These are phyloP conservation scores for Clarias laeviceps DNA, from an alignment of 2,797 vertebrate genomes.

Conservation along the genomic window DNA sequence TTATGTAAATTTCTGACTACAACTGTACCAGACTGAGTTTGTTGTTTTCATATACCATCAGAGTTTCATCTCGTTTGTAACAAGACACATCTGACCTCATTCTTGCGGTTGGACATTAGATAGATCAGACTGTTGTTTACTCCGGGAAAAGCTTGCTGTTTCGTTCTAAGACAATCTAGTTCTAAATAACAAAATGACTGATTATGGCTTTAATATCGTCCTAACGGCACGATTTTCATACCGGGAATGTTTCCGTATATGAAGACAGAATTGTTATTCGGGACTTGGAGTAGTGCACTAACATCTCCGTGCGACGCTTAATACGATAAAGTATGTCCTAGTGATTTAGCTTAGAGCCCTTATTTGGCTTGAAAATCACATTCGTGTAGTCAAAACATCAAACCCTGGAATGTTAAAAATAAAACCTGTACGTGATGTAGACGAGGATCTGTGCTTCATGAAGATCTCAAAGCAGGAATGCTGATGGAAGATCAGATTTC, in stretches of 20 bases:
- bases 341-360: neutral
- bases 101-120: neutral
- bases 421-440: neutral
- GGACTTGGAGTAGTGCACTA: neutral
- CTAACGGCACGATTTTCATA: neutral
- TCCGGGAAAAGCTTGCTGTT: neutral
- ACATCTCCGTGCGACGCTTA: neutral
- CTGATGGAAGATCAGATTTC: conserved; percentile 29
- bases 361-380: neutral
- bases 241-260: neutral
- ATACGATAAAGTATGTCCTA: neutral
- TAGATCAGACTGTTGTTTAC: neutral
- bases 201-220: neutral
- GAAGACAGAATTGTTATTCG: neutral
- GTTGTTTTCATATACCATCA: neutral
- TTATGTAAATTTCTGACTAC: too few relatives aligned
- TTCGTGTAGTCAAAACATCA: neutral
- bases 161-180: neutral
- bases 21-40: too few relatives aligned
- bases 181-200: neutral
- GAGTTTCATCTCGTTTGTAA: neutral
- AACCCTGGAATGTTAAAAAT: neutral
- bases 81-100: neutral
- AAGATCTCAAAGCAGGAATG: conserved; percentile 16
- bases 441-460: conserved; percentile 18